Base-by-base conservation (phyloP, 2,113 vertebrate genomes). In the Mesitornis unicolor region DNA sequence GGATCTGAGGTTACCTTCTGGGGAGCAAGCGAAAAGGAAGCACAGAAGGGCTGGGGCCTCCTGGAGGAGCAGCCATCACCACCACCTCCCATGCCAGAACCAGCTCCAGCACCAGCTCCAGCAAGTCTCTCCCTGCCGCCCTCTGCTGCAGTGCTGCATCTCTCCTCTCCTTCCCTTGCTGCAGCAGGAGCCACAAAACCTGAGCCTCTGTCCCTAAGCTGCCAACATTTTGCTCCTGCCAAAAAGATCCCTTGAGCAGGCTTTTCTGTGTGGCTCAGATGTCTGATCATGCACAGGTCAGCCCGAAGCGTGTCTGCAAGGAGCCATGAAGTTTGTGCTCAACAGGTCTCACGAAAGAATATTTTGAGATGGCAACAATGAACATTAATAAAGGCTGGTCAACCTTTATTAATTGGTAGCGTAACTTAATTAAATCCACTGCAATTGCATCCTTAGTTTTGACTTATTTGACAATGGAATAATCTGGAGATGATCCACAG, bases 221-320 rank as follows among this genome's bases (percentile, higher is more conserved):
- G 71, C 43, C 38, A 47, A 24, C 9, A 19, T 51, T 17, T 65
- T 69, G 7, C 11, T 84, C 15, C 64, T 69, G 42, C 16, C 12
- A 5, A 2, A 9, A 50, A 50, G 21, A 47, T 35, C 9, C 29
- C 47, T 53, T 0, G 2, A 19, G 18, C 1, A 1, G 33, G 38
- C 17, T 0, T 2, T 76, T 9, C 13, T 1, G 1, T 28, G 24
- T 0, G 4, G 36, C 8, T 8, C 43, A 2, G 1, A 2, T 61
- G 13, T 50, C 51, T 45, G 38, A 22, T 13, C 3, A 2, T 47
- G 14, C 22, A 17, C 7, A 12, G 6, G 8, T 45, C 57, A 56
- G 28, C 42, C 31, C 5, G 1, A 4, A 83, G 14, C 0, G 0
- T 12, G 13, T 35, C 35, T 89, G 57, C 0, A 0, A 76, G 43